phyloP scores from a whole-genome alignment of 2,797 vertebrate species.

The Phalanger gymnotis region DNA sequence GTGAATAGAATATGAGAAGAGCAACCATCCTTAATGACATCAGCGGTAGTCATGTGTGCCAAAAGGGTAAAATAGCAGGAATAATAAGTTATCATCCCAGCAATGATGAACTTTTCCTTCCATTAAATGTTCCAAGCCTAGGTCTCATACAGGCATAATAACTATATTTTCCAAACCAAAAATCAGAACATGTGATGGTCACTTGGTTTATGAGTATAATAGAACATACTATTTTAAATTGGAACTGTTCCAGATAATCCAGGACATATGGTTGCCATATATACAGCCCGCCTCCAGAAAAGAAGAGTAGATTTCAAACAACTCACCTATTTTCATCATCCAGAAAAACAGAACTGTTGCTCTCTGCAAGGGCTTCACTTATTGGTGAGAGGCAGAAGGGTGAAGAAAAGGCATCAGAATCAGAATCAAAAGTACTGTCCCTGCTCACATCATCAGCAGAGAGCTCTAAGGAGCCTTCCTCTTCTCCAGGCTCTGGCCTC shows the following conservation, averaged over 20 bases:
- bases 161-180: neutral
- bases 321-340: slow-evolving; percentile 93
- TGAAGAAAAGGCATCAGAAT: slow-evolving; percentile 97
- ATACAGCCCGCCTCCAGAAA: accelerated
- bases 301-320: neutral
- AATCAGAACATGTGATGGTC: neutral
- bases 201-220: neutral
- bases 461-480: slow-evolving; percentile 94
- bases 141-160: neutral
- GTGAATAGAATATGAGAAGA: neutral
- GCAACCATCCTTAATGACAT: no score
- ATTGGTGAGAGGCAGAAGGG: slow-evolving; percentile 97
- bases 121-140: neutral
- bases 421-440: slow-evolving; percentile 97
- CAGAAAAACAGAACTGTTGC: slow-evolving; percentile 93
- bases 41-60: neutral
- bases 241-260: neutral
- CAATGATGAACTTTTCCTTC: neutral
- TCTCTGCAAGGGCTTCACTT: slow-evolving; percentile 94
- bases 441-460: slow-evolving; percentile 94
- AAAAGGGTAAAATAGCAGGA: neutral
- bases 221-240: neutral
- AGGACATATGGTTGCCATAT: neutral
- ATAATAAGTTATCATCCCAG: neutral
- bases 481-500: slow-evolving; percentile 85